phyloP scores from a whole-genome alignment of 2,888 invertebrate genomes.

The Microdon myrmicae region DNA sequence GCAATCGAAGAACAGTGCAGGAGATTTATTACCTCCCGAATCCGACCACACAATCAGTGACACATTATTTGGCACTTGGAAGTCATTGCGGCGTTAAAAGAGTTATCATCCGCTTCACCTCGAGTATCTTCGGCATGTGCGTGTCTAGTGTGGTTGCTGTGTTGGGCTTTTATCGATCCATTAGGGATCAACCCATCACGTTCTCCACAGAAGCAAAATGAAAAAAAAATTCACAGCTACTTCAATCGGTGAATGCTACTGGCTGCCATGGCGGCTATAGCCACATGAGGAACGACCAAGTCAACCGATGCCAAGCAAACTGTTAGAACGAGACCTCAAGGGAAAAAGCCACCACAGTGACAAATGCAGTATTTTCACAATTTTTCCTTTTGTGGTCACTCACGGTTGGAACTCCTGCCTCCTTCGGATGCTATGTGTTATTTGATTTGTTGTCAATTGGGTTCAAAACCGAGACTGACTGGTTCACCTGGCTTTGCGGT shows the following conservation, averaged over 20 bases:
- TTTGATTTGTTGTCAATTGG: constrained; percentile 52
- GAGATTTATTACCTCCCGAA: constrained; percentile 45
- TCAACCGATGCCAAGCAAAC: constrained; percentile 12
- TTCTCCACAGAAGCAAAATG: constrained; percentile 8
- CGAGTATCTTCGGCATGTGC: constrained; percentile 18
- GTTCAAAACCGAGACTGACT: constrained; percentile 42
- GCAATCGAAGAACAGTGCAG: too few relatives aligned
- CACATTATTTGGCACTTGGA: constrained; percentile 53
- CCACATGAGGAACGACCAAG: constrained; percentile 23
- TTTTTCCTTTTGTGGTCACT: constrained; percentile 49
- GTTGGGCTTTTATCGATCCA: too few relatives aligned
- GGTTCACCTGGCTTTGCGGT: constrained; percentile 30
- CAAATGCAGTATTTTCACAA: constrained; percentile 48
- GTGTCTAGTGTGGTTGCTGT: constrained; percentile 18
- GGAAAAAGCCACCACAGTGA: constrained; percentile 26
- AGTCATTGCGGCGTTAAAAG: constrained; percentile 54
- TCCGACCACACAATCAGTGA: constrained; percentile 53
- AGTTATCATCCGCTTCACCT: constrained; percentile 50
- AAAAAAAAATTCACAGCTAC: too few relatives aligned
- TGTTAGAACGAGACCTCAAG: constrained; percentile 5
- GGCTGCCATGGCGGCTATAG: constrained; percentile 30
- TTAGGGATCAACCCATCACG: constrained; percentile 33
- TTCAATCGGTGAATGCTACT: constrained; percentile 8
- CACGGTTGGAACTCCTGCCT: constrained; percentile 42
- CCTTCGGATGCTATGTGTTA: constrained; percentile 36